phyloP scores from a whole-genome alignment of 2,888 invertebrate genomes.

The Zygothrica quintamaculata region DNA sequence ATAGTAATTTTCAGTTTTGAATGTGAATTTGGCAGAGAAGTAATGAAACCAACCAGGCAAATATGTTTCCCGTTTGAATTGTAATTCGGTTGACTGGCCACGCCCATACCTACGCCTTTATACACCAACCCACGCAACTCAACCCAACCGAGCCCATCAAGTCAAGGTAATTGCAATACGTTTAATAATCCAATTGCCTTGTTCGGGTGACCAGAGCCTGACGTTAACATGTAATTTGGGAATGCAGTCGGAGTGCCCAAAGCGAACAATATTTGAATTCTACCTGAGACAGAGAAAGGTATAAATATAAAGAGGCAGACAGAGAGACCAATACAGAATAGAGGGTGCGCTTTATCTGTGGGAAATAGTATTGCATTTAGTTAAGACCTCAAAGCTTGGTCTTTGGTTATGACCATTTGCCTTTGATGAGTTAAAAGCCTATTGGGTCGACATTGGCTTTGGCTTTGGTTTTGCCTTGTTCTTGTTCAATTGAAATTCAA shows the following conservation, averaged over 20 bases:
- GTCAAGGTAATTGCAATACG: conserved; percentile 32
- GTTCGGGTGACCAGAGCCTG: background rate
- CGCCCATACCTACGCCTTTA: too few species aligned
- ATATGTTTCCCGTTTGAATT: conserved; percentile 4
- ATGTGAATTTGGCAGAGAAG: conserved; percentile 4
- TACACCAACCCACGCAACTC: background rate
- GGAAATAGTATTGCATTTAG: conserved; percentile 35
- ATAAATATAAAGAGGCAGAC: too few species aligned
- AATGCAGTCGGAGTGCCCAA: conserved; percentile 5
- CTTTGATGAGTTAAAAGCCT: conserved; percentile 34
- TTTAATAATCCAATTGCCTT: conserved; percentile 41
- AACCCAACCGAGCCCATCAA: background rate
- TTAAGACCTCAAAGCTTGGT: conserved; percentile 7
- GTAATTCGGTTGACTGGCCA: conserved; percentile 8
- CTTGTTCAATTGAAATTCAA: conserved; percentile 29
- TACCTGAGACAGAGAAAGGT: background rate
- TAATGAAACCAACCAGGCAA: conserved; percentile 1
- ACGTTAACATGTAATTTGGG: conserved; percentile 21
- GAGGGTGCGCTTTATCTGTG: too few species aligned
- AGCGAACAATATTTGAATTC: conserved; percentile 14
- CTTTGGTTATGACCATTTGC: conserved; percentile 1
- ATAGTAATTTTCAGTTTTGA: background rate
- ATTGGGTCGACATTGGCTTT: conserved; percentile 1
- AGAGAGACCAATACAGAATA: background rate
- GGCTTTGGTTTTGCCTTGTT: conserved; percentile 2